Conservation (phyloP, 2,113 vertebrate genomes). For the Nesospiza acunhae region DNA sequence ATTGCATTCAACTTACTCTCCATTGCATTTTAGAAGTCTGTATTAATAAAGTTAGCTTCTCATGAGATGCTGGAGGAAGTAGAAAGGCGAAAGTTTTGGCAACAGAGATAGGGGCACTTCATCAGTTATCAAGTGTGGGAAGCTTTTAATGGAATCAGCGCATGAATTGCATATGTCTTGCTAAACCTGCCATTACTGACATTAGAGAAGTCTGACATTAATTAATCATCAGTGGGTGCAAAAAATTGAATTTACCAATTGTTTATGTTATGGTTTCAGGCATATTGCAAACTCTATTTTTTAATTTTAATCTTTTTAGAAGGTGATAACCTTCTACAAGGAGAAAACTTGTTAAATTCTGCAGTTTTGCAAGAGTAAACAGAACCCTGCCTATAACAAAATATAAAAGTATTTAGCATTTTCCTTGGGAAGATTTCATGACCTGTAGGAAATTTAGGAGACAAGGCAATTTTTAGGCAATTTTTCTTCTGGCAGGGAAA, state of each 20-base stretch:
- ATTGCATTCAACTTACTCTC: not conserved
- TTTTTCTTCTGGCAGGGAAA: not conserved
- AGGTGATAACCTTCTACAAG: not conserved
- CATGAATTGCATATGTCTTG: not conserved
- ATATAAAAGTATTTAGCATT: not conserved
- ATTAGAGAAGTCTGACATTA: constrained; percentile 10
- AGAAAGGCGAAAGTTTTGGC: not conserved
- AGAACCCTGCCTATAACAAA: not conserved
- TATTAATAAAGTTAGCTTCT: not conserved
- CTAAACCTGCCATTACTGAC: not conserved
- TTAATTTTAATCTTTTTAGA: not conserved
- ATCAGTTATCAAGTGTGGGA: not conserved
- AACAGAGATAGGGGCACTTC: not conserved
- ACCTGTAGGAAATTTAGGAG: not conserved
- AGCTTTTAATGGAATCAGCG: not conserved
- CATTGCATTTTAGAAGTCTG: not conserved
- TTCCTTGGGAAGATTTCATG: not conserved
- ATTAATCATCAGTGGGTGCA: not conserved
- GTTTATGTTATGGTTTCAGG: not conserved
- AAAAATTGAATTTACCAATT: not conserved
- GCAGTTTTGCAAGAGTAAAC: not conserved
- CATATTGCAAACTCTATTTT: not conserved
- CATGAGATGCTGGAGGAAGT: not conserved
- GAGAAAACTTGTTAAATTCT: not conserved
- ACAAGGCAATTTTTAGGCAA: not conserved